These are phyloP conservation scores for Autographa gamma DNA, from an alignment of 2,888 invertebrate genomes.

Conservation along the genomic window DNA sequence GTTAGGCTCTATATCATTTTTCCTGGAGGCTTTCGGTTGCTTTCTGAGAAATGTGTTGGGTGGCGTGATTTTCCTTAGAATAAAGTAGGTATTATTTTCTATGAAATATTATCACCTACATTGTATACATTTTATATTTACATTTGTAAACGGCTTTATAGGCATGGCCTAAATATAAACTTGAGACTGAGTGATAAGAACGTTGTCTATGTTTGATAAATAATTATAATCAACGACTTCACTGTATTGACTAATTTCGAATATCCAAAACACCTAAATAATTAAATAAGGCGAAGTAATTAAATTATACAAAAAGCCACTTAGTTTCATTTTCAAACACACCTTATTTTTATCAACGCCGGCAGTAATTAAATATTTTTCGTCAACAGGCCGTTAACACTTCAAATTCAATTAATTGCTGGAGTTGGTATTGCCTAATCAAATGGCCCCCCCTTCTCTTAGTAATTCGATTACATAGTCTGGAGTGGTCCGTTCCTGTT, in stretches of 20 bases:
- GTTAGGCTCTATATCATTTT: constrained; percentile 14
- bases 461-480: constrained; percentile 21
- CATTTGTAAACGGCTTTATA: no score
- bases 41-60: neutral
- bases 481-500: constrained; percentile 15
- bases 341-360: neutral
- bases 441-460: constrained; percentile 15
- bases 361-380: constrained; percentile 26
- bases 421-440: constrained; percentile 19
- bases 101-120: neutral
- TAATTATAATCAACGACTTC: no score
- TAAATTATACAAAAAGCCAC: neutral
- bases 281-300: neutral
- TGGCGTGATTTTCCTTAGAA: neutral
- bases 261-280: no score
- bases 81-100: neutral
- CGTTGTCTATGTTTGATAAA: no score
- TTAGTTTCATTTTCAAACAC: neutral
- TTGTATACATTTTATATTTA: no score
- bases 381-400: constrained; percentile 14
- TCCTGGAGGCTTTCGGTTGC: neutral
- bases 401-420: constrained; percentile 32
- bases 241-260: no score
- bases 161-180: no score
- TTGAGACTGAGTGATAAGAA: no score